Base-by-base conservation (phyloP, 1,140 invertebrate species). In the Gonatopus flavifemur region DNA sequence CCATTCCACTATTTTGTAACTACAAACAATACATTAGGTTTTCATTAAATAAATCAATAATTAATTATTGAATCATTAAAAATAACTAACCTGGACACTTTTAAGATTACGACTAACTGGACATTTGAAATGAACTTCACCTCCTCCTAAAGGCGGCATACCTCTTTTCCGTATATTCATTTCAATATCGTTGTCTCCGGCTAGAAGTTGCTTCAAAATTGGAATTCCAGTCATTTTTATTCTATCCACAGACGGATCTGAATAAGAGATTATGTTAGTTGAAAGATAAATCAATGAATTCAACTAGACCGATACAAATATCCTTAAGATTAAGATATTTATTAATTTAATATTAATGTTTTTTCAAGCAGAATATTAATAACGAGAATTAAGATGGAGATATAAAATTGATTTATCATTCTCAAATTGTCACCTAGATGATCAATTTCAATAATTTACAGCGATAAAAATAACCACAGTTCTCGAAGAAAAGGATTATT, bases 71-170 rank as follows among this genome's bases (percentile, higher is more conserved):
- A 47, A 9, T n/a, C n/a, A 7, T 13, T 31, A 31, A 46, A 18
- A 45, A 39, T 21, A 21, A 51, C 38, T 20, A 46, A 86, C 84
- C 75, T 84, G 83, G 19, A 90, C 62, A 30, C 87, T 82, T 62
- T 83, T 81, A 7, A 91, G 64, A 52, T 81, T 81, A 60, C 83
- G 82, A 51, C 83, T 77, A 37, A 91, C 83, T 0, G 96, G 96
- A 76, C 94, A 96, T 49, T 82, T 87, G 64, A 98, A 98, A 20
- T 85, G 67, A 15, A 98, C 80, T 80, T 95, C 89, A 15, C 96
- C 96, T 22, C 95, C 95, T 10, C 96, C 96, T 21, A 89, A 78
- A 3, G 96, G 96, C 18, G 84, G 78, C 41, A 82, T 81, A 30
- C 95, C 96, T 72, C 96, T 82, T 66, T 90, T 89, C 3, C 84